Conservation (phyloP, 2,797 vertebrate species). For the Rhincodon typus region DNA sequence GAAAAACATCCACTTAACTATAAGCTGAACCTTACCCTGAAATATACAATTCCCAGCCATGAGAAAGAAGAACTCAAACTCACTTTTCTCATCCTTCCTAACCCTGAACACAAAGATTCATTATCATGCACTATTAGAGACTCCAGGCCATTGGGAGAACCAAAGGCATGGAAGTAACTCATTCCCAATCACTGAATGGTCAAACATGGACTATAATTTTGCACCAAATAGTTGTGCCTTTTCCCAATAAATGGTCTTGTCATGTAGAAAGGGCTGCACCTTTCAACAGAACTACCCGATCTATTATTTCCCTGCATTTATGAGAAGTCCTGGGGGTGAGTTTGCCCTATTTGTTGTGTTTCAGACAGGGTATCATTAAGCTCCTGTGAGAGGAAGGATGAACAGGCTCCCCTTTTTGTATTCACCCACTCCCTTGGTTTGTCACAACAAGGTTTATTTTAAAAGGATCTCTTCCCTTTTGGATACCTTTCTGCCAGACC, state of each 20-base stretch:
- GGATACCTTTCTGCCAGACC: no score
- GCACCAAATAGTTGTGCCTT: neutral
- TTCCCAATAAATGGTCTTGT: neutral
- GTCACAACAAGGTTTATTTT: no score
- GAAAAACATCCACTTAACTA: no score
- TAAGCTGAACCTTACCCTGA: neutral
- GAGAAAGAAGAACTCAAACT: neutral
- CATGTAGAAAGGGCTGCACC: neutral
- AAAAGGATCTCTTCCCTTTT: no score
- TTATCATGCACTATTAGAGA: neutral
- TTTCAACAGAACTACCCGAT: neutral
- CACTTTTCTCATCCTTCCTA: neutral
- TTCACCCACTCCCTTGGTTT: no score
- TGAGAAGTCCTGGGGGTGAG: no score
- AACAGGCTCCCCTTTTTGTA: no score
- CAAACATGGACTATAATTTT: neutral
- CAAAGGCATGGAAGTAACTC: neutral
- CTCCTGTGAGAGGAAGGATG: no score
- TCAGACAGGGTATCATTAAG: no score
- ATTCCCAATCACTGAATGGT: neutral
- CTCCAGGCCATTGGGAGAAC: neutral
- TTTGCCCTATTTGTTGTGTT: no score
- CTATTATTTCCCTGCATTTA: neutral
- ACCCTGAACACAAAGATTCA: neutral
- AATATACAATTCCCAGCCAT: neutral